phyloP scores from a whole-genome alignment of 1,140 invertebrate species.

The Carposina sasakii region DNA sequence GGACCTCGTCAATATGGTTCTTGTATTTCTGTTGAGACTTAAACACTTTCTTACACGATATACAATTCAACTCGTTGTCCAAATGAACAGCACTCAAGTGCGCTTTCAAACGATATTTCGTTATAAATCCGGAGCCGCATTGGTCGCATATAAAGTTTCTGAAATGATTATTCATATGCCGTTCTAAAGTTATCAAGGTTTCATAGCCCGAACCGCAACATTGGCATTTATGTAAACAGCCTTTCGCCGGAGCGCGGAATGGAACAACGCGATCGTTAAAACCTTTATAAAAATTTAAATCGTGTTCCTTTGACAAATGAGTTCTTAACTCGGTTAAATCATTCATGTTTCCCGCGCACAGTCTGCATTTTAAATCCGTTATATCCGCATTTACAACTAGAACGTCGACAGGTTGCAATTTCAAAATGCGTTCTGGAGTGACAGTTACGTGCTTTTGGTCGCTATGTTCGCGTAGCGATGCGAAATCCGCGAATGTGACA shows the following conservation, averaged over 20 bases:
- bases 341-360: slow-evolving; percentile 24
- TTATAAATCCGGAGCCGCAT: slow-evolving; percentile 41
- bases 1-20: slow-evolving; percentile 34
- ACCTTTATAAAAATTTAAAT: slow-evolving; percentile 29
- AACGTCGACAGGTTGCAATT: slow-evolving; percentile 23
- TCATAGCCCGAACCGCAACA: slow-evolving; percentile 34
- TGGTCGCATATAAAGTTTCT: slow-evolving; percentile 44
- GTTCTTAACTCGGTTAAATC: slow-evolving; percentile 36
- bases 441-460: too few species aligned
- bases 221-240: slow-evolving; percentile 37
- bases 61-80: slow-evolving; percentile 24
- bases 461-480: slow-evolving; percentile 28
- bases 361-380: slow-evolving; percentile 34
- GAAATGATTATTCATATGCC: slow-evolving; percentile 51
- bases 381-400: slow-evolving; percentile 36
- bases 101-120: slow-evolving; percentile 32
- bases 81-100: slow-evolving; percentile 31
- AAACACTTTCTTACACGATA: slow-evolving; percentile 35
- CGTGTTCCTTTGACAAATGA: slow-evolving; percentile 31
- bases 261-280: slow-evolving; percentile 37
- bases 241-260: slow-evolving; percentile 26
- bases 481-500: slow-evolving; percentile 23
- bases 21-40: slow-evolving; percentile 32
- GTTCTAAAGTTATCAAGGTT: slow-evolving; percentile 36
- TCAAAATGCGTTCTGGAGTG: slow-evolving; percentile 30